These are phyloP conservation scores for Cyanocitta stelleri DNA, from an alignment of 2,113 vertebrate species.

Conservation along the genomic window DNA sequence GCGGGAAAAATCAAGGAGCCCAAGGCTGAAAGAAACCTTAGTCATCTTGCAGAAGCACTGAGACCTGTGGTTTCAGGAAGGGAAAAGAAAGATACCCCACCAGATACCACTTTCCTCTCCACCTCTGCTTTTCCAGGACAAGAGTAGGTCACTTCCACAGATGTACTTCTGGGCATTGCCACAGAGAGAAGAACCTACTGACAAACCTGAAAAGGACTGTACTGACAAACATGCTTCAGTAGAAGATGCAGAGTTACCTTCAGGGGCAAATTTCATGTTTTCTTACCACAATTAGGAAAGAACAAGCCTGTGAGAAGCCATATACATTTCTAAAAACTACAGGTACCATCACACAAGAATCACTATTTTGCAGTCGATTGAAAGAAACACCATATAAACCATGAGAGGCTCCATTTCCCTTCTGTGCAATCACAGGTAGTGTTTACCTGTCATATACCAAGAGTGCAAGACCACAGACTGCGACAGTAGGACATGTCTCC, in stretches of 20 bases:
- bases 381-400: not conserved
- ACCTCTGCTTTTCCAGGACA: not conserved
- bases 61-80: not conserved
- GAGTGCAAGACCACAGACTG: not conserved
- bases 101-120: not conserved
- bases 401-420: not conserved
- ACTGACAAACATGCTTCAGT: not conserved
- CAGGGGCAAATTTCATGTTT: not conserved
- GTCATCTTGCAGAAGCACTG: not conserved
- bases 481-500: not conserved
- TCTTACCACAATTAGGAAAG: not conserved
- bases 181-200: not conserved
- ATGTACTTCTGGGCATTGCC: not conserved
- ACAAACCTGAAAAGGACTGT: not conserved
- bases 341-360: not conserved
- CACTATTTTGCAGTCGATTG: not conserved
- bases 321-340: not conserved
- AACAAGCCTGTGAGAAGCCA: not conserved
- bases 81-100: not conserved
- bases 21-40: not conserved
- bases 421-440: not conserved
- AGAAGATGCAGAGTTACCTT: not conserved
- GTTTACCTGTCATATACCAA: not conserved
- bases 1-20: not conserved
- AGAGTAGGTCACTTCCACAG: not conserved